Conservation (phyloP, 2,888 invertebrate genomes). For the Sturmia bella region DNA sequence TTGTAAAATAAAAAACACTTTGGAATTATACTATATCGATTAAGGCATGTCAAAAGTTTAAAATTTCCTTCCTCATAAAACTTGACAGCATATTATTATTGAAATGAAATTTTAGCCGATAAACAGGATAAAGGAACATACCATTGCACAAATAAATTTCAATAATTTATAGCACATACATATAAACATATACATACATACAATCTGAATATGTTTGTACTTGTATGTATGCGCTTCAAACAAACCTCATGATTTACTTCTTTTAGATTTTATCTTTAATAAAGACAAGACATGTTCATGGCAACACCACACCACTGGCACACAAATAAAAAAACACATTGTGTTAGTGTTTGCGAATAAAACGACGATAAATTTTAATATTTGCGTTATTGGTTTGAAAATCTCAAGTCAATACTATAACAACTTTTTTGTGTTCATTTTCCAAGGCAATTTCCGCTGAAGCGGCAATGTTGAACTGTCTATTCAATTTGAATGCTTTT, state of each 20-base stretch:
- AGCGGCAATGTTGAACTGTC: slow-evolving; percentile 19
- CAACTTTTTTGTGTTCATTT: slow-evolving; percentile 3
- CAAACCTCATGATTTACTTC: not conserved
- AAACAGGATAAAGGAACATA: no score
- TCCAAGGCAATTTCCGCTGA: slow-evolving; percentile 45
- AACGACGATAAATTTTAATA: slow-evolving; percentile 32
- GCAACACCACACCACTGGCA: not conserved
- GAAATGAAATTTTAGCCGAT: no score
- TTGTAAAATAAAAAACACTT: no score
- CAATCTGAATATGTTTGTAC: no score
- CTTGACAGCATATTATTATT: no score
- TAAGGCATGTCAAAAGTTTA: no score
- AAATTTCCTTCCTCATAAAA: no score
- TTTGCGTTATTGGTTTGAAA: slow-evolving; percentile 29
- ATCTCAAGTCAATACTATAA: slow-evolving; percentile 24
- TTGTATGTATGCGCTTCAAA: not conserved
- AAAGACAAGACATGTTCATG: not conserved
- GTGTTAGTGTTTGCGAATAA: slow-evolving; percentile 1
- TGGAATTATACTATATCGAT: no score
- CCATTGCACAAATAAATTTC: no score
- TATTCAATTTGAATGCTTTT: not conserved
- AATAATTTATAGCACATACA: no score
- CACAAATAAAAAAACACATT: not conserved
- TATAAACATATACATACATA: no score
- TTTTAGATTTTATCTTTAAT: not conserved